These are phyloP conservation scores for Peromyscus aztecus DNA, from an alignment of 2,797 vertebrate species.

Conservation along the genomic window DNA sequence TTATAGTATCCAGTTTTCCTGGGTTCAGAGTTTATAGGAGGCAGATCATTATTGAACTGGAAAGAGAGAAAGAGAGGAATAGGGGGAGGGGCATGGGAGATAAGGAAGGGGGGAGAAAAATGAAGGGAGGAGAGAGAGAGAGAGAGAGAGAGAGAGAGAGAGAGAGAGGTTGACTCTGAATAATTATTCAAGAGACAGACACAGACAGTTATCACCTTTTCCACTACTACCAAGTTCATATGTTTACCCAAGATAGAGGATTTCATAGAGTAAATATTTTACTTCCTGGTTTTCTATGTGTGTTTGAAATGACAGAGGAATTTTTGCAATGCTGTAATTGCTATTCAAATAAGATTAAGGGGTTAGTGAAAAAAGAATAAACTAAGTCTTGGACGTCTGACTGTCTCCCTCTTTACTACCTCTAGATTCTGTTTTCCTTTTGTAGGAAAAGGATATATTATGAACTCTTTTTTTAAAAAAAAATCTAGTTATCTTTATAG, in stretches of 20 bases:
- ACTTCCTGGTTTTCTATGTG: neutral
- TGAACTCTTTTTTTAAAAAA: neutral
- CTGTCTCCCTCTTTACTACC: neutral
- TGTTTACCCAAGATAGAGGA: constrained; percentile 41
- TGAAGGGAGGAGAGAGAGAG: neutral
- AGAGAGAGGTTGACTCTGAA: neutral
- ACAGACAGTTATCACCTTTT: constrained; percentile 19
- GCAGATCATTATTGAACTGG: neutral
- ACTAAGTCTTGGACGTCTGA: neutral
- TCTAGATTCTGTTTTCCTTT: neutral
- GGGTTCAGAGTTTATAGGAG: neutral
- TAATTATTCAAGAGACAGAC: constrained; percentile 33
- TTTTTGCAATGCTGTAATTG: neutral
- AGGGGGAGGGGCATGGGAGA: neutral
- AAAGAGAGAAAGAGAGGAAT: neutral
- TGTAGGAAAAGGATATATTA: constrained; percentile 1
- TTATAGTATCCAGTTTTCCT: neutral
- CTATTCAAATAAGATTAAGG: neutral
- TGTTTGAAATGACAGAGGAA: neutral
- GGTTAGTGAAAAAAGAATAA: neutral
- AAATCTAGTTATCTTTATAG: neutral
- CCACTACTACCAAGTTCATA: neutral
- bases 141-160: neutral
- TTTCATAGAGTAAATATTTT: neutral
- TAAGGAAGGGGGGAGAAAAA: neutral